phyloP scores from a whole-genome alignment of 2,888 invertebrate species.

The Plebejus anna region DNA sequence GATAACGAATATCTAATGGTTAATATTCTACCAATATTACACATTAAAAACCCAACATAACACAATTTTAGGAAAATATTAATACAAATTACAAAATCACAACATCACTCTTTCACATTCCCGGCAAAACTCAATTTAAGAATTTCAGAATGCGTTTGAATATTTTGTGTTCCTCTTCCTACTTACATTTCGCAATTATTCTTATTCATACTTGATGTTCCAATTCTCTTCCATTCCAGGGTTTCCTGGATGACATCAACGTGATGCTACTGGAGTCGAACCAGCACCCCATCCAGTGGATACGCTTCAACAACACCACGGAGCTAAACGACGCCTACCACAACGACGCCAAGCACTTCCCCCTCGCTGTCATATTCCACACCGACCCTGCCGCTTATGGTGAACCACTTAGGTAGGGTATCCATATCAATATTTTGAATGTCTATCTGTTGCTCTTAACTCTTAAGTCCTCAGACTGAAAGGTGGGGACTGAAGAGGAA shows the following conservation, averaged over 20 bases:
- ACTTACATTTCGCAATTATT: too few species aligned
- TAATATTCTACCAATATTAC: too few species aligned
- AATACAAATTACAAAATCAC: too few species aligned
- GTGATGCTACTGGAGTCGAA: constrained; percentile 77
- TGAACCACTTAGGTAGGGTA: constrained; percentile 67
- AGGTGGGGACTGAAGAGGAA: too few species aligned
- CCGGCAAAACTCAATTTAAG: too few species aligned
- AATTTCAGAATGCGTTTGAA: background rate
- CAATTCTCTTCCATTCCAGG: constrained; percentile 54
- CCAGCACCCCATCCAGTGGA: constrained; percentile 81
- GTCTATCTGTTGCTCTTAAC: too few species aligned
- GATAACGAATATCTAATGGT: too few species aligned
- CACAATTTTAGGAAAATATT: too few species aligned
- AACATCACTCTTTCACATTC: too few species aligned
- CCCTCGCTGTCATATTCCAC: constrained; percentile 86
- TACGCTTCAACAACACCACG: constrained; percentile 82
- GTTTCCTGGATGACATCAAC: constrained; percentile 83
- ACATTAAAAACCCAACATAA: too few species aligned
- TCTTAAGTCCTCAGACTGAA: too few species aligned
- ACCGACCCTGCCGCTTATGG: constrained; percentile 62
- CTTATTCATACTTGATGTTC: background rate
- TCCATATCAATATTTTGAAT: too few species aligned
- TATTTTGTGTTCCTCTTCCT: background rate
- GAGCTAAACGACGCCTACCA: constrained; percentile 85
- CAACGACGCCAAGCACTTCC: constrained; percentile 82